phyloP scores from a whole-genome alignment of 1,140 invertebrate species.

The Drosophila hydei region DNA sequence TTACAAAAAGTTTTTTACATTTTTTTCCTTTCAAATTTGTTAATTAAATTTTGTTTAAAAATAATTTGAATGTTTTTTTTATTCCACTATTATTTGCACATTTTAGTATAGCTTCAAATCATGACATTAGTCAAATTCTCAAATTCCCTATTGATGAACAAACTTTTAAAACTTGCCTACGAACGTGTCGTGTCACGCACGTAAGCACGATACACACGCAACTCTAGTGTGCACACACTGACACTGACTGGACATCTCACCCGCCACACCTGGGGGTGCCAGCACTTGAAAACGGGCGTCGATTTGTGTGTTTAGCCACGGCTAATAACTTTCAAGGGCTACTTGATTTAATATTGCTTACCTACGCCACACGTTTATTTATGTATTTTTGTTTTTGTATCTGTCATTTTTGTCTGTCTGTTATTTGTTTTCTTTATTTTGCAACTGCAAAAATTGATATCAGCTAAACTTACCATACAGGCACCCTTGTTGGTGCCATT shows the following conservation, averaged over 20 bases:
- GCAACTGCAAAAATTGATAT: conserved; percentile 9
- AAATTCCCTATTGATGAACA: no score
- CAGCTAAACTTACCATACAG: conserved; percentile 74
- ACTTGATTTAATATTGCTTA: conserved; percentile 44
- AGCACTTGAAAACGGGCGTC: conserved; percentile 13
- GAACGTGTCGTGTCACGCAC: not conserved
- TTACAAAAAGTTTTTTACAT: no score
- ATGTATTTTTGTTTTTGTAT: not conserved
- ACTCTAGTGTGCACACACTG: not conserved
- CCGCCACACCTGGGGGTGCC: conserved; percentile 2
- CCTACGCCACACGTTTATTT: conserved; percentile 9
- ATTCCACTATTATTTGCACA: no score
- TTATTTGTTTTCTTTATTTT: conserved; percentile 7
- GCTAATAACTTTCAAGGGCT: conserved; percentile 61
- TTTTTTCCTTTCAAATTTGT: no score
- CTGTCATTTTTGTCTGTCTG: conserved; percentile 3
- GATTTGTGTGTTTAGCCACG: conserved; percentile 50
- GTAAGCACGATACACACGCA: not conserved
- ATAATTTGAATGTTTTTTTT: no score
- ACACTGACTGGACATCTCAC: not conserved
- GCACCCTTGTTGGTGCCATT: conserved; percentile 79
- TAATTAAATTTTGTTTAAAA: not conserved
- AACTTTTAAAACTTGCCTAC: no score
- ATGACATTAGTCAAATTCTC: no score
- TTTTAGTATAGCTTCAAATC: no score